Conservation (phyloP, 1,140 invertebrate genomes). For the Tetramorium simillimum region DNA sequence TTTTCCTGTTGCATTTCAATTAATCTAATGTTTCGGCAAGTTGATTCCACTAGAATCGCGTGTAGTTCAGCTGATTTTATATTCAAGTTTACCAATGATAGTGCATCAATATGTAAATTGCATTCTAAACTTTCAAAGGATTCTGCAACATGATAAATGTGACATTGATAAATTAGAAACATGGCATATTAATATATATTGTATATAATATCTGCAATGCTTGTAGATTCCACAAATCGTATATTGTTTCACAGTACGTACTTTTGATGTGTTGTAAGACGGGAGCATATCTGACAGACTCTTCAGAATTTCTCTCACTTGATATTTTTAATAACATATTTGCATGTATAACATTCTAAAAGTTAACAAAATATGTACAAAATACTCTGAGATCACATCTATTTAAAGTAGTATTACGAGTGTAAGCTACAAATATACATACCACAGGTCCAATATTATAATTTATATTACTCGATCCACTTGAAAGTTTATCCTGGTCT, state of each 20-base stretch:
- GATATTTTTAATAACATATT: constrained; percentile 84
- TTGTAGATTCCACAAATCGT: constrained; percentile 21
- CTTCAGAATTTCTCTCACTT: constrained; percentile 78
- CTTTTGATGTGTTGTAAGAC: constrained; percentile 85
- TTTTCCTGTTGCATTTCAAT: constrained; percentile 87
- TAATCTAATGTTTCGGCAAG: constrained; percentile 89
- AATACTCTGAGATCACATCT: background rate
- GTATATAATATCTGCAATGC: background rate
- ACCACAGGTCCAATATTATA: constrained; percentile 82
- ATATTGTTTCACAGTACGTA: constrained; percentile 70
- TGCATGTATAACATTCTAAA: constrained; percentile 82
- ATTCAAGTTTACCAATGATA: constrained; percentile 89
- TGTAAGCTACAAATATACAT: constrained; percentile 51
- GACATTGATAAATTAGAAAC: constrained; percentile 58
- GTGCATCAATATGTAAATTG: constrained; percentile 88
- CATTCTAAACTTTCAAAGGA: constrained; percentile 85
- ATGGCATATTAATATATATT: constrained; percentile 4
- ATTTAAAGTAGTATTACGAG: background rate
- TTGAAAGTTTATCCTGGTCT: constrained; percentile 76
- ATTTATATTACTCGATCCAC: constrained; percentile 84
- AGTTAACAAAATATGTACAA: constrained; percentile 55
- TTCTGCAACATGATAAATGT: constrained; percentile 79
- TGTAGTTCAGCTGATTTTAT: constrained; percentile 88
- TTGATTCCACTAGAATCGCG: constrained; percentile 90
- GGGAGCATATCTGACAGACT: constrained; percentile 82